Evolutionary conservation across 2,113 vertebrate species (phyloP).

Genomic region (Eubucco bourcierii): DNA sequence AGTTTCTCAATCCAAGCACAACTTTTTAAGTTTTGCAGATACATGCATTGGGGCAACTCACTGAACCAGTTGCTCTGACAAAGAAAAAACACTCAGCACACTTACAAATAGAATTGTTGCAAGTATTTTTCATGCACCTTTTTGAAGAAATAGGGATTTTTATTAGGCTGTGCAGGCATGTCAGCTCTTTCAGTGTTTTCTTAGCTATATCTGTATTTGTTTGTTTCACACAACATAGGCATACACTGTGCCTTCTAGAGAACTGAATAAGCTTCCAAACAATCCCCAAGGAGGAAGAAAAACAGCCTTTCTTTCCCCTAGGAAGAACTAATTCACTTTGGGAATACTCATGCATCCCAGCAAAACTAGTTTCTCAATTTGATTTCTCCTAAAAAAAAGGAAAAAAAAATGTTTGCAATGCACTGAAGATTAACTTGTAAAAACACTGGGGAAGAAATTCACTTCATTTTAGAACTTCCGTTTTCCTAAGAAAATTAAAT

Average conservation of each 20-base stretch:
- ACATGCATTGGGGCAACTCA: neutral
- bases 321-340: neutral
- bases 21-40: neutral
- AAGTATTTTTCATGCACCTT: neutral
- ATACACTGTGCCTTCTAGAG: neutral
- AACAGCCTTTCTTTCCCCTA: accelerated
- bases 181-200: neutral
- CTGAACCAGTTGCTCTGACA: neutral
- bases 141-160: neutral
- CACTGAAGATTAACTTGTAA: neutral
- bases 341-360: neutral
- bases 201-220: neutral
- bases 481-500: neutral
- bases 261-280: neutral
- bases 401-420: neutral
- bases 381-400: neutral
- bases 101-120: neutral
- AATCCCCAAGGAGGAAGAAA: neutral
- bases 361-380: neutral
- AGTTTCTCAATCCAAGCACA: neutral
- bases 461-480: neutral
- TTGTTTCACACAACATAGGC: neutral
- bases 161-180: neutral
- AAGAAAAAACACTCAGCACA: neutral
- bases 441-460: neutral